phyloP scores from a whole-genome alignment of 2,888 invertebrate genomes.

The Pelosia muscerda region DNA sequence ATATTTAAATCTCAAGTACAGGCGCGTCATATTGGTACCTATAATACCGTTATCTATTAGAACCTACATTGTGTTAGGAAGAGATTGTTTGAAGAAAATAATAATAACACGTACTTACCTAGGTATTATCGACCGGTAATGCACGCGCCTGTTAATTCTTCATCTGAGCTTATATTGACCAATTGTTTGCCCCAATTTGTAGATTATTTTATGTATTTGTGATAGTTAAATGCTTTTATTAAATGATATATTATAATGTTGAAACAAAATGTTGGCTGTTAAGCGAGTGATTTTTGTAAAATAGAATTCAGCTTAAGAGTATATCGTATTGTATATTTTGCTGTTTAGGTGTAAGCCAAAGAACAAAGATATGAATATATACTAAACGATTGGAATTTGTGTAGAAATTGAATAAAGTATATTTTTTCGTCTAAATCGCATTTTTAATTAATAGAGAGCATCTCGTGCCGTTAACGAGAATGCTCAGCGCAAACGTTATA shows the following conservation, averaged over 20 bases:
- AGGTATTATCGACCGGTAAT: too few species aligned
- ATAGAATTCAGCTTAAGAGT: constrained; percentile 40
- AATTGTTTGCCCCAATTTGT: constrained; percentile 15
- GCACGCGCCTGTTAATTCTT: background rate
- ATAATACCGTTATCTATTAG: too few species aligned
- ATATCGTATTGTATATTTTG: constrained; percentile 36
- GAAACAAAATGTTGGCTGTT: constrained; percentile 49
- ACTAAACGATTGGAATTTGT: constrained; percentile 33
- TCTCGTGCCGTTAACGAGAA: too few species aligned
- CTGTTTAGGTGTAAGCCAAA: constrained; percentile 52
- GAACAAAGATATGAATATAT: constrained; percentile 44
- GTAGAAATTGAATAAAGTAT: constrained; percentile 36
- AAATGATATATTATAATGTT: constrained; percentile 19
- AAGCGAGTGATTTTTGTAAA: constrained; percentile 43
- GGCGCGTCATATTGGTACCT: too few species aligned
- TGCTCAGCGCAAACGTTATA: too few species aligned
- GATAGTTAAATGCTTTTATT: constrained; percentile 36
- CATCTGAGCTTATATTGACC: background rate
- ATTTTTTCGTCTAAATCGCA: constrained; percentile 30
- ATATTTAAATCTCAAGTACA: background rate
- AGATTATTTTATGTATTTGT: constrained; percentile 25
- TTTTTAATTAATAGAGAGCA: background rate
- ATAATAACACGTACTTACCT: too few species aligned
- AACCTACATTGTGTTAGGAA: too few species aligned
- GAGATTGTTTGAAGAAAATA: too few species aligned